Conservation (phyloP, 2,113 vertebrate species). For the Jaculus jaculus region DNA sequence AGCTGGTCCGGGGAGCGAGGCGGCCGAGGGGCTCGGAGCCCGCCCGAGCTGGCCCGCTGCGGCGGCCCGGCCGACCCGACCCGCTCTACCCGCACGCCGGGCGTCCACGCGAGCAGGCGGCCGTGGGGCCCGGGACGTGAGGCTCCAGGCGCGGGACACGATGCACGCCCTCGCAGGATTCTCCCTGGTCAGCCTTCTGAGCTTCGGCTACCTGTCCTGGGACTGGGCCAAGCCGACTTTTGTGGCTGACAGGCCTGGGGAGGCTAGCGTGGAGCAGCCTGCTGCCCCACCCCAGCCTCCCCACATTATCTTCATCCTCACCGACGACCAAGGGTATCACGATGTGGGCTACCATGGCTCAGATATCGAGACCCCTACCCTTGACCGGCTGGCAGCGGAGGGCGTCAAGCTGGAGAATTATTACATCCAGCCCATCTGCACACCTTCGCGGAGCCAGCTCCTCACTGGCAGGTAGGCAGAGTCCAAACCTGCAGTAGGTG, state of each 20-base stretch:
- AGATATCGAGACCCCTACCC: conserved; percentile 93
- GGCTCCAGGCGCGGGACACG: conserved; percentile 81
- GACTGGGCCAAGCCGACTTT: conserved; percentile 93
- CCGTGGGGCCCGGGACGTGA: conserved; percentile 62
- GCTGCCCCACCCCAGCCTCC: conserved; percentile 85
- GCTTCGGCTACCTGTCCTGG: conserved; percentile 97
- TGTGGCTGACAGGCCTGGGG: conserved; percentile 85
- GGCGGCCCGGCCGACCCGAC: neutral
- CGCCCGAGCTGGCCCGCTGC: conserved; percentile 30
- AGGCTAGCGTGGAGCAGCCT: conserved; percentile 72
- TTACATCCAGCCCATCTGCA: conserved; percentile 98
- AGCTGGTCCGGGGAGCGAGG: conserved; percentile 8
- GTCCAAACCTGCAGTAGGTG: rapidly evolving
- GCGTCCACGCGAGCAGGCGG: neutral
- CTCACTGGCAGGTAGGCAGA: conserved; percentile 95
- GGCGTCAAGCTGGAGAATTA: conserved; percentile 98
- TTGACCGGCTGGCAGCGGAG: conserved; percentile 95
- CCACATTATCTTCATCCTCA: conserved; percentile 97
- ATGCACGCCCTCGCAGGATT: conserved; percentile 92
- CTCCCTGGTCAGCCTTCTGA: conserved; percentile 94
- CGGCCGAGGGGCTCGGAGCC: neutral
- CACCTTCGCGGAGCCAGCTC: conserved; percentile 96
- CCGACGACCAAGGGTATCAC: conserved; percentile 97
- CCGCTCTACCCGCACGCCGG: neutral
- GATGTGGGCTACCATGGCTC: conserved; percentile 96